phyloP scores from a whole-genome alignment of 2,888 invertebrate genomes.

The Zeuzera pyrina region DNA sequence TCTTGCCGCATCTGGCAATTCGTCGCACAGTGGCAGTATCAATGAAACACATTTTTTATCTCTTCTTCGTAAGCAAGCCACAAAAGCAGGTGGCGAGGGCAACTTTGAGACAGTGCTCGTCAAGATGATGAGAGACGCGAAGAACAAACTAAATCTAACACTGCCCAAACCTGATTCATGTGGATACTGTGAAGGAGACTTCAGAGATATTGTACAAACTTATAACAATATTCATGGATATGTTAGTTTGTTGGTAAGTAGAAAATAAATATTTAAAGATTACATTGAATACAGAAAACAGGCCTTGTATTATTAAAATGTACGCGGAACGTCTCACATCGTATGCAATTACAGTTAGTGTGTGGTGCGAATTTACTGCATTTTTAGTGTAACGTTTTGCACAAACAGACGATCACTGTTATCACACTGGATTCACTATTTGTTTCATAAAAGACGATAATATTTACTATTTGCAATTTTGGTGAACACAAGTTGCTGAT shows the following conservation, averaged over 20 bases:
- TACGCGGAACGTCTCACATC: too few species aligned
- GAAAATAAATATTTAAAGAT: too few species aligned
- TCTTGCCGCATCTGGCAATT: constrained; percentile 55
- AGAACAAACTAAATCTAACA: constrained; percentile 37
- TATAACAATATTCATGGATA: constrained; percentile 87
- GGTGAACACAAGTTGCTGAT: too few species aligned
- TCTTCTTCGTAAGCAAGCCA: constrained; percentile 46
- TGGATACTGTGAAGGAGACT: constrained; percentile 74
- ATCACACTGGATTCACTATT: too few species aligned
- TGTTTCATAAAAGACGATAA: too few species aligned
- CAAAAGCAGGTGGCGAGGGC: constrained; percentile 28
- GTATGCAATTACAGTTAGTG: too few species aligned
- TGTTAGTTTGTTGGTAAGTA: constrained; percentile 82
- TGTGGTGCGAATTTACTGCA: too few species aligned
- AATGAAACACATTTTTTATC: constrained; percentile 55
- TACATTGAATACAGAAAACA: too few species aligned
- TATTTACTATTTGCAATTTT: too few species aligned
- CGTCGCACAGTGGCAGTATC: constrained; percentile 33
- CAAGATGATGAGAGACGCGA: constrained; percentile 52
- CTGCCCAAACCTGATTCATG: constrained; percentile 46
- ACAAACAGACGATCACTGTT: too few species aligned
- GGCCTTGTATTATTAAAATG: too few species aligned
- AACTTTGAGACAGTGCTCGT: constrained; percentile 45
- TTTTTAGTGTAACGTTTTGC: too few species aligned
- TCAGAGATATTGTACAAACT: constrained; percentile 71